These are phyloP conservation scores for Scyliorhinus canicula DNA, from an alignment of 2,797 vertebrate genomes.

Conservation along the genomic window DNA sequence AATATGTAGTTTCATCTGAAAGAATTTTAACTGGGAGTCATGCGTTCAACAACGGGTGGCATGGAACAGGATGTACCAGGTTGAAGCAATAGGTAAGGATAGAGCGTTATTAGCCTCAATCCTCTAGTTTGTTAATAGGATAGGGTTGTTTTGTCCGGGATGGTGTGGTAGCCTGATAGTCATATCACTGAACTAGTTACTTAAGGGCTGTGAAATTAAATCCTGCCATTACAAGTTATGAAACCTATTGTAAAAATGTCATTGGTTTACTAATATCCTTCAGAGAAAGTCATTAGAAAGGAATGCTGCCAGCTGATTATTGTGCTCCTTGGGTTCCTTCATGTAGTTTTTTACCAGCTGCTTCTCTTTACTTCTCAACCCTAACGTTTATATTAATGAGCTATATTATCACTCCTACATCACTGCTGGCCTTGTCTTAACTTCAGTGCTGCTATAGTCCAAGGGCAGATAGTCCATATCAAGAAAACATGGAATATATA, in stretches of 20 bases:
- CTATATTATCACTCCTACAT: not conserved
- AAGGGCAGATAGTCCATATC: too few species aligned
- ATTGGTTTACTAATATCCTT: not conserved
- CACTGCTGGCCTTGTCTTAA: too few species aligned
- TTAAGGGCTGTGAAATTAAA: not conserved
- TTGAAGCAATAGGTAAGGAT: not conserved
- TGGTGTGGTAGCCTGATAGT: not conserved
- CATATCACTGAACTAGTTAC: not conserved
- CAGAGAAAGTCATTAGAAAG: not conserved
- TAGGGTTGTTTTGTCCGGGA: not conserved
- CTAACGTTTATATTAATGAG: too few species aligned
- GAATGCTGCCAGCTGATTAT: not conserved
- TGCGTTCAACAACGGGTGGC: not conserved
- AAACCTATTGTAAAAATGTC: not conserved
- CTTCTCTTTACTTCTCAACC: not conserved
- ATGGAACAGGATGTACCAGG: not conserved
- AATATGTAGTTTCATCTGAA: not conserved
- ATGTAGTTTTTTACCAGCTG: not conserved
- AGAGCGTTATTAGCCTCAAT: not conserved
- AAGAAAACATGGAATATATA: too few species aligned
- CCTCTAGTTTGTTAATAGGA: not conserved
- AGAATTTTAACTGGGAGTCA: not conserved
- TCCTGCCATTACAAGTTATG: not conserved
- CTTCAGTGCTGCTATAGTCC: too few species aligned
- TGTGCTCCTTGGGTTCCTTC: not conserved